Base-by-base conservation (phyloP, 2,888 invertebrate genomes). In the Archips xylosteana region DNA sequence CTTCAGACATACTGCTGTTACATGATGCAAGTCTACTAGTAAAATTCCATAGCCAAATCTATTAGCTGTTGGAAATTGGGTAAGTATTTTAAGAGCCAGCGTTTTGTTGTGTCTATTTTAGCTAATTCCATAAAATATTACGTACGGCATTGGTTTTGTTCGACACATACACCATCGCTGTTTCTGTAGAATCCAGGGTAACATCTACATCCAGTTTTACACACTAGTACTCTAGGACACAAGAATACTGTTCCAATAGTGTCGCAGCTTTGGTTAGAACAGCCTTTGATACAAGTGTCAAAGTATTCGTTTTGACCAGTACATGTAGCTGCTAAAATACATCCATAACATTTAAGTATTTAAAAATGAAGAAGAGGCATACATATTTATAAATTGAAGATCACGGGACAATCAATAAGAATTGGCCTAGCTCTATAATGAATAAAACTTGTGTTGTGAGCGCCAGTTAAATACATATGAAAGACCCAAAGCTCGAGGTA, bases 231-330 rank as follows among this genome's bases (percentile, higher is more conserved):
- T 23, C 23, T 32, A 4, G 77, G 78, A 71, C 81, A 82, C 5
- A 39, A 0, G 61, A 76, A 80, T 63, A 4, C 51, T 61, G 75
- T 74, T 36, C 73, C 79, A 10, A 82, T 76, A 34, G 77, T 78
- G 12, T 79, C 80, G 74, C 86, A 87, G 1, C 77, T 80, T 76
- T 81, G 78, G 5, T 80, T 79, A 1, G 68, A 32, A 32, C 76
- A 76, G 57, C 57, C 57, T 32, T 57, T 10, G 57, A 57, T 57
- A 49, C 77, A 77, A 36, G 51, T 13, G n/a, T 74, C 74, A 10
- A 63, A 77, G 2, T 54, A 63, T 62, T 77, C 77, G 47, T 77
- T 59, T 13, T 66, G 54, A 23, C 71, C 54, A 1, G 45, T 36
- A 47, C 76, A 77, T 23, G 23, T 23, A 23, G 23, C 23, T 23